Conservation (phyloP, 2,888 invertebrate genomes). For the Cerastis leucographa region DNA sequence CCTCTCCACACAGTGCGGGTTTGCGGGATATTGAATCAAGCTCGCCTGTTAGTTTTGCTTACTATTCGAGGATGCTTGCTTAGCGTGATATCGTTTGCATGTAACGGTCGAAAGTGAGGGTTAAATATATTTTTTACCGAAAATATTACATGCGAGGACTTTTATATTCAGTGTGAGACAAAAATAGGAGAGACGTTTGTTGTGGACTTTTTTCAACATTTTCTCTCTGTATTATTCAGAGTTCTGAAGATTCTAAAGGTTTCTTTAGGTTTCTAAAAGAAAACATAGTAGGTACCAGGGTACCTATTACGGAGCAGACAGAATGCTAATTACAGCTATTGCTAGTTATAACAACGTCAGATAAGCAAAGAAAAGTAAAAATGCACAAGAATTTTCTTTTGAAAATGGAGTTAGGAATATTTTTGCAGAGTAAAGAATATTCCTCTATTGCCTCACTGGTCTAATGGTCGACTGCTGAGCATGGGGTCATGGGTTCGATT, state of each 20-base stretch:
- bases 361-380: constrained; percentile 31
- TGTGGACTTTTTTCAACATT: neutral
- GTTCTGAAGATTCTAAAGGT: neutral
- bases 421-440: neutral
- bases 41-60: constrained; percentile 62
- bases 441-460: too few relatives aligned
- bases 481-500: too few relatives aligned
- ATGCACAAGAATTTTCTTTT: constrained; percentile 3
- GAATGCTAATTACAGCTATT: constrained; percentile 26
- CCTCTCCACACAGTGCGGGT: constrained; percentile 48
- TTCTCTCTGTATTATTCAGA: neutral
- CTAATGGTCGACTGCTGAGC: too few relatives aligned
- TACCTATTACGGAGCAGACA: neutral
- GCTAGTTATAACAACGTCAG: constrained; percentile 22
- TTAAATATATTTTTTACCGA: constrained; percentile 30
- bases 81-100: constrained; percentile 31
- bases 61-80: constrained; percentile 47
- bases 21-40: constrained; percentile 60
- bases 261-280: neutral
- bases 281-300: neutral
- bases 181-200: neutral
- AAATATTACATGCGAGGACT: constrained; percentile 25
- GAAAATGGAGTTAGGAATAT: constrained; percentile 17
- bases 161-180: constrained; percentile 7
- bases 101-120: neutral